Evolutionary conservation across 2,888 invertebrate species (phyloP).

Genomic region (Halictus quadricinctus): DNA sequence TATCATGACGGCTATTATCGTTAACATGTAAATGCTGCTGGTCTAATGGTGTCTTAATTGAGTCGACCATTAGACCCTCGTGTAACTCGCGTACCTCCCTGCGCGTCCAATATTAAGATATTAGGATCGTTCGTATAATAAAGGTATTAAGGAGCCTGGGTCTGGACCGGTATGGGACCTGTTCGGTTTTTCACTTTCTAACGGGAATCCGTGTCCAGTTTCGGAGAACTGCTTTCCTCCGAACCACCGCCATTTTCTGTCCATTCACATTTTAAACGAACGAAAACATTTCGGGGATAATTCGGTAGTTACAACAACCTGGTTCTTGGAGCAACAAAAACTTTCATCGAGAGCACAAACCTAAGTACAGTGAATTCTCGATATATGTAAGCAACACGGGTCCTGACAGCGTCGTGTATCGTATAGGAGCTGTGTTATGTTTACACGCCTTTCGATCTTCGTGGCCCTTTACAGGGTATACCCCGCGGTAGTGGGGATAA

Average conservation of each 20-base stretch:
- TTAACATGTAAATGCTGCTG: slow-evolving; percentile 78
- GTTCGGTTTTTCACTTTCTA: slow-evolving; percentile 34
- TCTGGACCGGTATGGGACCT: slow-evolving; percentile 28
- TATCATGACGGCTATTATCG: slow-evolving; percentile 78
- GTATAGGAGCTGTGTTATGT: too few species aligned
- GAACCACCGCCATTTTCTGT: neutral
- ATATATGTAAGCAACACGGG: too few species aligned
- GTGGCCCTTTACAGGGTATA: too few species aligned
- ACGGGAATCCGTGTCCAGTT: neutral
- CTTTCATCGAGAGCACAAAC: too few species aligned
- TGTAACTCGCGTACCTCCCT: slow-evolving; percentile 64
- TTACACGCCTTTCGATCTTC: too few species aligned
- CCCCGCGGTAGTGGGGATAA: too few species aligned
- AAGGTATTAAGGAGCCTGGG: slow-evolving; percentile 57
- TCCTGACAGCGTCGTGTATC: too few species aligned
- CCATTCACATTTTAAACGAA: neutral
- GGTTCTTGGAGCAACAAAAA: too few species aligned
- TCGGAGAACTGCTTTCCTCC: neutral
- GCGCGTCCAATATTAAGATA: slow-evolving; percentile 70
- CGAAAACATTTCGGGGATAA: neutral
- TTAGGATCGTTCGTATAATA: slow-evolving; percentile 70
- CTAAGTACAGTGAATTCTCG: too few species aligned
- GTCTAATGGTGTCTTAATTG: slow-evolving; percentile 79
- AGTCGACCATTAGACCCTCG: slow-evolving; percentile 78
- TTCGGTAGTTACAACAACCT: neutral